Evolutionary conservation across 2,888 invertebrate species (phyloP), one percentile per base, ranked within the genome.

Genomic region (Agonopterix alstromeriana): DNA sequence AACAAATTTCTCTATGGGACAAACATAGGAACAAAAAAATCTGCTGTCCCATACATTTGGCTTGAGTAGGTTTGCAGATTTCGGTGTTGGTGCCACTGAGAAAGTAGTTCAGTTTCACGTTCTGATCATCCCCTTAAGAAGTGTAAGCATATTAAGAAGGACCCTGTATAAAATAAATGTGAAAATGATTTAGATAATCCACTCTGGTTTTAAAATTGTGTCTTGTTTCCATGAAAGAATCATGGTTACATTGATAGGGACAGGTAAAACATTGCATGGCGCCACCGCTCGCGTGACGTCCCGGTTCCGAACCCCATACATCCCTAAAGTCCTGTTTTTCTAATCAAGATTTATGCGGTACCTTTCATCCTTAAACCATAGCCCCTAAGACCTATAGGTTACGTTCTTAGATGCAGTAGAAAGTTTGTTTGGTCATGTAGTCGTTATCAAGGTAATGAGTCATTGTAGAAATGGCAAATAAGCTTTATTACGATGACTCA

Each of bases 361-460:
- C 48, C 46, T 45, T 43, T 48, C 17, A 41, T 41, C 56, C 53
- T 60, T 73, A 67, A 56, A 36, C 0, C 0, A 1, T 10, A 44
- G 2, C 8, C 0, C 2, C 48, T 73, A 77, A 59, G 56, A 73
- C 61, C 56, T 35, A 63, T 54, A 27, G 27, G 59, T 54, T 67
- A 7, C 17, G 17, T 46, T 36, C 8, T 36, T 11, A 45, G 4
- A 42, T 42, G 42, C 10, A 47, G 52, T 43, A 40, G 40, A 46
- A 54, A 48, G 41, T 51, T 57, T 48, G 61, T 55, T 60, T 62
- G 42, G 45, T 50, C 61, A 67, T 61, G 62, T 67, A 70, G 71
- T 74, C 70, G 75, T 79, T 81, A 81, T 77, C 74, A 79, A 73
- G 67, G 70, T 76, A 81, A 82, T 86, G 83, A 83, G 74, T 86